phyloP scores from a whole-genome alignment of 2,113 vertebrate species.

The Atractosteus spatula region DNA sequence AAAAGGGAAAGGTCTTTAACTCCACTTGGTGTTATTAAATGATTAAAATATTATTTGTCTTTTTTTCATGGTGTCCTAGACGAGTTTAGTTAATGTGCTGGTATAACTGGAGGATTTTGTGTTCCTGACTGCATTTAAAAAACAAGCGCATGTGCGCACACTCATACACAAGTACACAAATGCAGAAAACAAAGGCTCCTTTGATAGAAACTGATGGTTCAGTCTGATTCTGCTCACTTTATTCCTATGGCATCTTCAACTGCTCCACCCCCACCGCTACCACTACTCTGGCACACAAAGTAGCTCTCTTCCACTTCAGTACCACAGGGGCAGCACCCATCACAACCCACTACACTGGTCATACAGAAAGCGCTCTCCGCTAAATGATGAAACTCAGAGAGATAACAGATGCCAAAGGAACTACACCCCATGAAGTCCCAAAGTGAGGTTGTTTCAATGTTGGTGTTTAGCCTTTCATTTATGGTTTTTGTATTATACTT shows the following conservation, averaged over 20 bases:
- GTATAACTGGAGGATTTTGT: background rate
- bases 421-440: too few species aligned
- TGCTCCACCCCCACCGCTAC: slow-evolving; percentile 12
- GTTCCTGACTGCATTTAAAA: slow-evolving; percentile 4
- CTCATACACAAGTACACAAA: background rate
- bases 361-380: too few species aligned
- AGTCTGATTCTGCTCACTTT: slow-evolving; percentile 21
- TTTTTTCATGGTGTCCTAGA: background rate
- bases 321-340: background rate
- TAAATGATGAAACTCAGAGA: too few species aligned
- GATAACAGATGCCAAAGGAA: too few species aligned
- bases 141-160: background rate
- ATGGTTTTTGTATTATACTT: too few species aligned
- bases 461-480: too few species aligned
- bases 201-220: slow-evolving; percentile 22
- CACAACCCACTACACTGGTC: too few species aligned
- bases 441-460: too few species aligned
- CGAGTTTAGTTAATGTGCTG: background rate
- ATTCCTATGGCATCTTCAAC: slow-evolving; percentile 23
- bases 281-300: slow-evolving; percentile 18
- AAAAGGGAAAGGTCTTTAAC: background rate
- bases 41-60: background rate
- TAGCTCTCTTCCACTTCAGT: slow-evolving; percentile 20
- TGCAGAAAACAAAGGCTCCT: slow-evolving; percentile 28
- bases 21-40: background rate